These are phyloP conservation scores for Panzeria rudis DNA, from an alignment of 2,888 invertebrate species.

Conservation along the genomic window DNA sequence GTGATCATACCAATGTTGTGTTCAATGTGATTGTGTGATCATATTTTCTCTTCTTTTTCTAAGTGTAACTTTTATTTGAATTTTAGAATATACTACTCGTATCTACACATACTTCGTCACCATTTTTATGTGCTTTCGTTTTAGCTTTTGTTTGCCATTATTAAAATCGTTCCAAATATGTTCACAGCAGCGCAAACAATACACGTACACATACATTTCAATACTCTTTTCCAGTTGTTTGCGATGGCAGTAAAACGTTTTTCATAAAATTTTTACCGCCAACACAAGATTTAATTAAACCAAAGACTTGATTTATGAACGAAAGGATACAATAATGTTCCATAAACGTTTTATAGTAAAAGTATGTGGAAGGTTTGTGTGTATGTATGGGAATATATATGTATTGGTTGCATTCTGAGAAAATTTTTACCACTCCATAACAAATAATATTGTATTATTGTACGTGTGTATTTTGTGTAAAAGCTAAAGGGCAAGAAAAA, in stretches of 20 bases:
- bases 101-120: constrained; percentile 49
- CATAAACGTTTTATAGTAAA: constrained; percentile 66
- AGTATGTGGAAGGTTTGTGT: not conserved
- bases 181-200: not conserved
- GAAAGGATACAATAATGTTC: constrained; percentile 73
- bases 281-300: constrained; percentile 84
- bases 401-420: constrained; percentile 53
- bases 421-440: constrained; percentile 57
- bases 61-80: too few species aligned
- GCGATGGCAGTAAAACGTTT: constrained; percentile 73
- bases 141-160: constrained; percentile 41
- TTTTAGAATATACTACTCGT: constrained; percentile 38
- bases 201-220: not conserved
- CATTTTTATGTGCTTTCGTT: constrained; percentile 57
- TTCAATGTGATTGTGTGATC: not conserved
- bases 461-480: constrained; percentile 15
- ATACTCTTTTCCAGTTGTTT: constrained; percentile 34
- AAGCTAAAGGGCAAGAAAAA: constrained; percentile 48
- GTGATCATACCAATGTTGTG: too few species aligned
- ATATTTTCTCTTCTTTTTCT: too few species aligned
- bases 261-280: constrained; percentile 79
- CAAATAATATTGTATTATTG: constrained; percentile 37
- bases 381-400: not conserved
- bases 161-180: constrained; percentile 34
- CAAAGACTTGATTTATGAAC: constrained; percentile 84